Evolutionary conservation across 2,888 invertebrate genomes (phyloP).

Genomic region (Notodonta ziczac): DNA sequence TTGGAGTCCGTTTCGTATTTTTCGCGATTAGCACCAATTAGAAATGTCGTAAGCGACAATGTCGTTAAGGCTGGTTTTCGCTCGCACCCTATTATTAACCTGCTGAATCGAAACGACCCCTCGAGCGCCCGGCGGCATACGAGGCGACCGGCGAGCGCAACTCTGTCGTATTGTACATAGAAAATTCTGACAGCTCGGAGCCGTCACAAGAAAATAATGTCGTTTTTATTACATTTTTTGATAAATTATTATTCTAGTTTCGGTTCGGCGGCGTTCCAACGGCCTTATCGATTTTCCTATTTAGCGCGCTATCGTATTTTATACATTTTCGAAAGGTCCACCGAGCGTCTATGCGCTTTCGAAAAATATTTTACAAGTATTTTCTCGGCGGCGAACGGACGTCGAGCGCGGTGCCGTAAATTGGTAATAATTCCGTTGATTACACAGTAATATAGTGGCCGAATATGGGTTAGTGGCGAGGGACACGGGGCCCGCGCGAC

Average conservation of each 20-base stretch:
- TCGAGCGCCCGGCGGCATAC: conserved; percentile 30
- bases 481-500: conserved; percentile 62
- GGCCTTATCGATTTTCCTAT: conserved; percentile 83
- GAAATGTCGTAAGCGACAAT: conserved; percentile 73
- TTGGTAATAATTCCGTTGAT: conserved; percentile 82
- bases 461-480: conserved; percentile 81
- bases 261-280: conserved; percentile 69
- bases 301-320: conserved; percentile 78
- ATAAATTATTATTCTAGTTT: conserved; percentile 83
- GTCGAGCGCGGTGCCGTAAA: conserved; percentile 76
- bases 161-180: conserved; percentile 62
- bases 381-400: conserved; percentile 76
- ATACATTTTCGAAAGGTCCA: conserved; percentile 80
- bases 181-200: conserved; percentile 81
- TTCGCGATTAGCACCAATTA: conserved; percentile 79
- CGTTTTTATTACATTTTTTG: conserved; percentile 85
- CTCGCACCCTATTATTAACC: conserved; percentile 52
- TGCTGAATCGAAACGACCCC: conserved; percentile 55
- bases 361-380: conserved; percentile 80
- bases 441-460: conserved; percentile 77
- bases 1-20: conserved; percentile 78
- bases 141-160: conserved; percentile 39
- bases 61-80: conserved; percentile 65
- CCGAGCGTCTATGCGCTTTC: conserved; percentile 79
- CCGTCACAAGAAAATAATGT: conserved; percentile 82